Evolutionary conservation across 2,797 vertebrate species (phyloP).

Genomic region (Tarsius wallacei): DNA sequence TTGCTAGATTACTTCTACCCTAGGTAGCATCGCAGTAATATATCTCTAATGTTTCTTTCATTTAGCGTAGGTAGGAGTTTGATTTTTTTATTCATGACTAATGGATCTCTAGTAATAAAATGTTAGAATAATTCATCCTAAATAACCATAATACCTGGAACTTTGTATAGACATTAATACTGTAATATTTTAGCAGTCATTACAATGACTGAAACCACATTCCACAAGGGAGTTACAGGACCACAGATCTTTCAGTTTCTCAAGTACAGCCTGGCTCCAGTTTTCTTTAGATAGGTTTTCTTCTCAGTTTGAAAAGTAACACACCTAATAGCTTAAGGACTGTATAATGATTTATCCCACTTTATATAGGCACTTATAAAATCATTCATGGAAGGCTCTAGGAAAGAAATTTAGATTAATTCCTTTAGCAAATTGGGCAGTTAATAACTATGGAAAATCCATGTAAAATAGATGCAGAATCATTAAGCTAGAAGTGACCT

Average conservation of each 20-base stretch:
- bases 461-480: not conserved
- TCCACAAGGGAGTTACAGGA: not conserved
- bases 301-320: not conserved
- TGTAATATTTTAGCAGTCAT: not conserved
- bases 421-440: not conserved
- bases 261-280: not conserved
- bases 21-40: not conserved
- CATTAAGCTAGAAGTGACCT: not conserved
- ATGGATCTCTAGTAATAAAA: not conserved
- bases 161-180: not conserved
- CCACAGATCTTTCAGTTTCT: not conserved
- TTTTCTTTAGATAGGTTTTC: not conserved
- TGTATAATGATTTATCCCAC: not conserved
- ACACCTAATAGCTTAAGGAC: not conserved
- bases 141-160: no score
- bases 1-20: not conserved
- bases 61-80: not conserved
- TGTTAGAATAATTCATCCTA: not conserved
- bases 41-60: not conserved
- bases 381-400: not conserved
- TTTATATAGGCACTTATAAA: not conserved
- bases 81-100: not conserved
- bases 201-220: not conserved
- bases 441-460: slow-evolving; percentile 45
- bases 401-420: not conserved